These are phyloP conservation scores for Drosophila nigromelanica DNA, from an alignment of 1,140 invertebrate species.

Conservation along the genomic window DNA sequence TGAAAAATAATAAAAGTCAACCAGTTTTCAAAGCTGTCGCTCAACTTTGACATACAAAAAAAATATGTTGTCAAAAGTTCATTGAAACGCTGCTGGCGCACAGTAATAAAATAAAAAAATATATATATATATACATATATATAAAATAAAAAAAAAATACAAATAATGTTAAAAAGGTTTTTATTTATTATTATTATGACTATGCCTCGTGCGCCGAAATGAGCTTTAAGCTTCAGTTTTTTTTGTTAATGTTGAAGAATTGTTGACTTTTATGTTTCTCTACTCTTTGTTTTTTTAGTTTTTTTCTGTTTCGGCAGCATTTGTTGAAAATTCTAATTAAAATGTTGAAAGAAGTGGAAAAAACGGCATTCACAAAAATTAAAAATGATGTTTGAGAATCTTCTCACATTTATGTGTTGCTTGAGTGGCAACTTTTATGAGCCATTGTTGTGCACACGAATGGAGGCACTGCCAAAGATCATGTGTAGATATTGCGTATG, in stretches of 20 bases:
- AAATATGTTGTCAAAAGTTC: slow-evolving; percentile 30
- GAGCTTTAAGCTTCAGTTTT: slow-evolving; percentile 17
- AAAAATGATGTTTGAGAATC: slow-evolving; percentile 36
- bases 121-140: too few species aligned
- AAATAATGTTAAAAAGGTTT: slow-evolving; percentile 30
- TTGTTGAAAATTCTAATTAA: slow-evolving; percentile 60
- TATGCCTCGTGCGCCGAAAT: slow-evolving; percentile 26
- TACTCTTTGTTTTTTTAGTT: slow-evolving; percentile 5
- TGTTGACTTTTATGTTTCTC: slow-evolving; percentile 23
- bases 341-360: slow-evolving; percentile 31
- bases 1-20: slow-evolving; percentile 47
- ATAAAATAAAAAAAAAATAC: neutral
- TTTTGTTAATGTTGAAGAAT: slow-evolving; percentile 24
- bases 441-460: slow-evolving; percentile 29
- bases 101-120: too few species aligned
- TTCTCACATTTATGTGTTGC: slow-evolving; percentile 44
- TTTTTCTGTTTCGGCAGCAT: slow-evolving; percentile 9
- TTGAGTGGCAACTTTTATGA: slow-evolving; percentile 30
- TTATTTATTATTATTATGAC: slow-evolving; percentile 38
- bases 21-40: slow-evolving; percentile 31
- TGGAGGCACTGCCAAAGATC: slow-evolving; percentile 7
- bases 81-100: slow-evolving; percentile 35
- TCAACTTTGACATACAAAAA: slow-evolving; percentile 49
- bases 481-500: slow-evolving; percentile 34
- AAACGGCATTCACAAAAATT: neutral